Conservation (phyloP, 2,888 invertebrate species). For the Parelbella ahira region DNA sequence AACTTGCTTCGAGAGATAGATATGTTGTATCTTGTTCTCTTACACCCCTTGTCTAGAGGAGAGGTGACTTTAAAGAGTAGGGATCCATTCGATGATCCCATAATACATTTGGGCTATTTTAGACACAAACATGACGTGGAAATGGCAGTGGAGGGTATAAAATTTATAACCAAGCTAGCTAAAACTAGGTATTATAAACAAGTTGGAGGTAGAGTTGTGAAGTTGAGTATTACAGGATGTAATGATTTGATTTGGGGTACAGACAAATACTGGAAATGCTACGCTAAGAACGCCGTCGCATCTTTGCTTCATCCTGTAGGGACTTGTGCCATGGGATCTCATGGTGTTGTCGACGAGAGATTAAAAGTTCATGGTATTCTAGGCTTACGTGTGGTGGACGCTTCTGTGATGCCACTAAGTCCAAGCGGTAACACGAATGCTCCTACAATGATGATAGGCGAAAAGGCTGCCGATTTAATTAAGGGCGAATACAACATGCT, state of each 20-base stretch:
- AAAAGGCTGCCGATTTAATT: slow-evolving; percentile 65
- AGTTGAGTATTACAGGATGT: slow-evolving; percentile 73
- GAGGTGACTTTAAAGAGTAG: slow-evolving; percentile 48
- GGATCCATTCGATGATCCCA: slow-evolving; percentile 53
- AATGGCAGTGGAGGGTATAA: slow-evolving; percentile 44
- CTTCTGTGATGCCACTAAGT: slow-evolving; percentile 60
- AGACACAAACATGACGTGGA: slow-evolving; percentile 47
- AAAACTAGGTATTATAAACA: slow-evolving; percentile 51
- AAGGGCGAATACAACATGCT: slow-evolving; percentile 43
- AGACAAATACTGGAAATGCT: slow-evolving; percentile 84
- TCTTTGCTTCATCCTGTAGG: slow-evolving; percentile 82
- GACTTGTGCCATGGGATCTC: slow-evolving; percentile 59
- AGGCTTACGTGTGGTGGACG: slow-evolving; percentile 58
- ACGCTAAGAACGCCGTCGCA: slow-evolving; percentile 74
- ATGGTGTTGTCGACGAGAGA: slow-evolving; percentile 59
- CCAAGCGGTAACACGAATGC: slow-evolving; percentile 65
- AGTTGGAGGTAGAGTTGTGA: slow-evolving; percentile 42
- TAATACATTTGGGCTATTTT: slow-evolving; percentile 54
- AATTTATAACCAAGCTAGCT: slow-evolving; percentile 44
- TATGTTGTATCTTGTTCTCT: slow-evolving; percentile 38
- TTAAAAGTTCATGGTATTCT: slow-evolving; percentile 51
- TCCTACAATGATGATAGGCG: slow-evolving; percentile 68
- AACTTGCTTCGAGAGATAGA: slow-evolving; percentile 51
- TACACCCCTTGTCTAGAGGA: slow-evolving; percentile 61
- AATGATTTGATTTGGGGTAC: slow-evolving; percentile 63